These are phyloP conservation scores for Allophyes oxyacanthae DNA, from an alignment of 2,888 invertebrate genomes.

Conservation along the genomic window DNA sequence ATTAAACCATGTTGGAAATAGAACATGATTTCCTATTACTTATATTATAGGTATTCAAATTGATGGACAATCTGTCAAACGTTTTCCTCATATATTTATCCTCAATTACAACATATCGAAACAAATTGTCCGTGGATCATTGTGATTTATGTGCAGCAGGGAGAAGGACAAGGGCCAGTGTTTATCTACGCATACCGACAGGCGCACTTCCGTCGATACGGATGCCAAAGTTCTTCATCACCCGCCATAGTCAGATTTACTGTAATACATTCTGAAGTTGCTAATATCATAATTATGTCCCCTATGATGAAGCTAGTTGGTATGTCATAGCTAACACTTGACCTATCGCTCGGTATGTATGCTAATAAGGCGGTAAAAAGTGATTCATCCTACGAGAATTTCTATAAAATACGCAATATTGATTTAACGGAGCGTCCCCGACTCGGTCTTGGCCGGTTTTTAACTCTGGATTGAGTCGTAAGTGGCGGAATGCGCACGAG, in stretches of 20 bases:
- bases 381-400: not conserved
- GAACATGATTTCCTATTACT: not conserved
- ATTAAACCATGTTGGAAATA: too few relatives aligned
- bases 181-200: slow-evolving; percentile 38
- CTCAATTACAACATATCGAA: slow-evolving; percentile 20
- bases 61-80: not conserved
- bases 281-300: too few relatives aligned
- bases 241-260: too few relatives aligned
- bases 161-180: slow-evolving; percentile 11
- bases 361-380: not conserved
- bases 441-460: slow-evolving; percentile 27
- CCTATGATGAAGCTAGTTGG: too few relatives aligned
- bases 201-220: slow-evolving; percentile 44
- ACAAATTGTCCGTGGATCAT: slow-evolving; percentile 2
- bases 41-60: slow-evolving; percentile 17
- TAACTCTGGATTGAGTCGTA: slow-evolving; percentile 45
- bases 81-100: slow-evolving; percentile 17
- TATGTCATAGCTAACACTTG: too few relatives aligned
- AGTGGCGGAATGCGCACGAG: slow-evolving; percentile 46
- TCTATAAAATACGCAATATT: slow-evolving; percentile 7
- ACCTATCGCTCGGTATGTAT: too few relatives aligned
- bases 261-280: too few relatives aligned
- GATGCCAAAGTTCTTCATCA: not conserved
- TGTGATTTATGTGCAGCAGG: slow-evolving; percentile 5
- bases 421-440: slow-evolving; percentile 5